Evolutionary conservation across 1,140 invertebrate genomes (phyloP).

Genomic region (Asobara japonica): DNA sequence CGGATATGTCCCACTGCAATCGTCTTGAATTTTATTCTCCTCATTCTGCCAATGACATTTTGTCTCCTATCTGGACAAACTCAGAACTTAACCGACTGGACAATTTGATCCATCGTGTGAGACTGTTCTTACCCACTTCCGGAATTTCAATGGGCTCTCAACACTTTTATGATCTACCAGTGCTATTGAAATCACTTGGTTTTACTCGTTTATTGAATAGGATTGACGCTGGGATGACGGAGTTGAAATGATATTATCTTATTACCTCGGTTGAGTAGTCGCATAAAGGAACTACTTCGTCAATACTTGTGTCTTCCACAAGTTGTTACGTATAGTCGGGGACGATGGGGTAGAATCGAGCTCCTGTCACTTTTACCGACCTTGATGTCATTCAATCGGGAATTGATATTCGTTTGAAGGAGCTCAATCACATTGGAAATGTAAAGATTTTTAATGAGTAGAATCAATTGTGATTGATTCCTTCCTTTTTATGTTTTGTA

Average conservation of each 20-base stretch:
- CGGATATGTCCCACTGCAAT: conserved; percentile 22
- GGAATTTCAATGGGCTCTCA: conserved; percentile 27
- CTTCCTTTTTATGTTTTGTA: too few relatives aligned
- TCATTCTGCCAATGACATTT: not conserved
- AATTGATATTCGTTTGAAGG: not conserved
- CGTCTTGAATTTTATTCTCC: not conserved
- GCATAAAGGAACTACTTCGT: conserved; percentile 15
- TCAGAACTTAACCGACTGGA: not conserved
- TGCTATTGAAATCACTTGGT: conserved; percentile 11
- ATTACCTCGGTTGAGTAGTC: not conserved
- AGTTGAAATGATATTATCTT: conserved; percentile 21
- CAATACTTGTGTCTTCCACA: conserved; percentile 11
- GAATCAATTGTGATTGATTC: too few relatives aligned
- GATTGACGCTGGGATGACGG: conserved; percentile 12
- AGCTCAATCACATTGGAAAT: too few relatives aligned
- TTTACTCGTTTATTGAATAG: conserved; percentile 23
- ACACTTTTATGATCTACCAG: conserved; percentile 23
- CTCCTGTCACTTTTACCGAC: conserved; percentile 48
- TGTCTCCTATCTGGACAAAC: not conserved
- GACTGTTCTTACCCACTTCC: conserved; percentile 9
- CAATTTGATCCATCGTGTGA: conserved; percentile 6
- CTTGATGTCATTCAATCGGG: conserved; percentile 29
- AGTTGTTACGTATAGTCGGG: not conserved
- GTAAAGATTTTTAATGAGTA: too few relatives aligned
- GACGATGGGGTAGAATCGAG: conserved; percentile 5